Base-by-base conservation (phyloP, 2,797 vertebrate species). In the Karalla daura region DNA sequence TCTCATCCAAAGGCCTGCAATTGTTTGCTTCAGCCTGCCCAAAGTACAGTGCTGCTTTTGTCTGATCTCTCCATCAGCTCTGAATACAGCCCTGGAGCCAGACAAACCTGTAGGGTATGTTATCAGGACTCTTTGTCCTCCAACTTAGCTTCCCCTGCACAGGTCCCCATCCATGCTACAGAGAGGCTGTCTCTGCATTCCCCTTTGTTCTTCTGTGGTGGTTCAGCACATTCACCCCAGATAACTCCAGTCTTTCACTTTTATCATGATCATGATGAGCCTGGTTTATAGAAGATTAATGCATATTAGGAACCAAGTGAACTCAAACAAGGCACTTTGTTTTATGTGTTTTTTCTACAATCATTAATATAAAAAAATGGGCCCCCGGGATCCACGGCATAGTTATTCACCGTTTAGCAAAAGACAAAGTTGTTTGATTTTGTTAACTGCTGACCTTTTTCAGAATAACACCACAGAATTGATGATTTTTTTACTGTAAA, bases 1-100 rank as follows among this genome's bases (percentile, higher is more conserved):
- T 95, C 95, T 95, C 95, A 95, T 95, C 95, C 91, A 91, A 91
- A 86, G 88, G 50, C 90, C 90, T 2, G 73, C 87, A 87, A 93
- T 95, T 95, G 94, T 95, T 95, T 93, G 90, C 87, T 86, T 84
- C 81, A 90, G 90, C 89, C 91, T 83, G 83, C 66, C 88, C 86
- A 91, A 94, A 92, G 94, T 96, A 97, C 94, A 97, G 94, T 94
- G 92, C 90, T 46, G 88, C 95, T 96, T 96, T 96, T 97, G 95
- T 97, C 96, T 93, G 47, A 70, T 80, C 83, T 81, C 88, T 86
- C 89, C 90, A 82, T 83, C 85, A 86, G 89, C 91, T 73, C 78
- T 93, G 93, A 95, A 95, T 92, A 84, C 88, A 83, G 89, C 80
- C 89, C 67, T 76, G 39, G 84, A 94, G 91, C 91, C 72, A 86